Conservation (phyloP, 2,113 vertebrate genomes). For the Argyrosomus japonicus region DNA sequence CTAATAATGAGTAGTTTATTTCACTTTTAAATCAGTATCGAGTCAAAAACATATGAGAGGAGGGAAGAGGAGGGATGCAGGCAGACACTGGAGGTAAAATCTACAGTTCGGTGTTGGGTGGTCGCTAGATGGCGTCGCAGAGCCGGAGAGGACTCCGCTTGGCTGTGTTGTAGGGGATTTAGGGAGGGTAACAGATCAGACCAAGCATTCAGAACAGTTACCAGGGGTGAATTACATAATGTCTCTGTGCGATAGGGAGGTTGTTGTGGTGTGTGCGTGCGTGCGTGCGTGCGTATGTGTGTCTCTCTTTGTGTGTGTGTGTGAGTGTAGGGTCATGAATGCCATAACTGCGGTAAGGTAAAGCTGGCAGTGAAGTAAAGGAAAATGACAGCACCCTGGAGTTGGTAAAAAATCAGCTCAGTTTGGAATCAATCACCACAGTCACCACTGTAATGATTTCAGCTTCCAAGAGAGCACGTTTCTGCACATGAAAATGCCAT, state of each 20-base stretch:
- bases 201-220: constrained; percentile 69
- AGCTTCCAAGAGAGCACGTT: constrained; percentile 15
- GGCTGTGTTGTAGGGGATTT: constrained; percentile 44
- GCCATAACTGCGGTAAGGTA: constrained; percentile 11
- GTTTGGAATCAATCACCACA: constrained; percentile 26
- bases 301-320: neutral
- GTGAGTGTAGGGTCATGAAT: neutral
- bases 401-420: neutral
- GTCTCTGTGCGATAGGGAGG: constrained; percentile 64
- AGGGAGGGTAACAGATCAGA: constrained; percentile 65
- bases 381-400: constrained; percentile 10
- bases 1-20: neutral
- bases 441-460: constrained; percentile 42
- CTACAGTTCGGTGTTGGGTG: neutral
- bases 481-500: constrained; percentile 15
- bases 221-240: constrained; percentile 84
- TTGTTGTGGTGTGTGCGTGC: constrained; percentile 29
- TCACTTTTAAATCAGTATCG: constrained; percentile 13
- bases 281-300: neutral
- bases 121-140: constrained; percentile 95
- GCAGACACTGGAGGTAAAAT: neutral
- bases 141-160: constrained; percentile 80
- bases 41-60: neutral
- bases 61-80: neutral
- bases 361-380: constrained; percentile 28